A percentile compares a stretch with the other conserved stretches of the same genome.
Conservation (phyloP, 2,113 vertebrate genomes). For the Ciconia maguari region DNA sequence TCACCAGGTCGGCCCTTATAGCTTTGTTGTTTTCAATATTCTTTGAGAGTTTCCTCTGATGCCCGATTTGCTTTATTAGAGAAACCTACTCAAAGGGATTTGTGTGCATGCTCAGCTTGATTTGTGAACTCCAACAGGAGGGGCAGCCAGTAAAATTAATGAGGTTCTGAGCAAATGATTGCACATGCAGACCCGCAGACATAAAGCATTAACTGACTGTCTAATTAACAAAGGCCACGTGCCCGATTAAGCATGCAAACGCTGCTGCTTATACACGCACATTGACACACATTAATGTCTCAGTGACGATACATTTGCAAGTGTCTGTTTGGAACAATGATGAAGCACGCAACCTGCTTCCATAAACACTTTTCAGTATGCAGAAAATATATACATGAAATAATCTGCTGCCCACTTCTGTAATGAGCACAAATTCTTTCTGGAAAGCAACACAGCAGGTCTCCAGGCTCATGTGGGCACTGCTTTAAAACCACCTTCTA, state of each 20-base stretch:
- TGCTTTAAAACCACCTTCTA: not conserved
- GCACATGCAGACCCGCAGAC: slow-evolving; percentile 58
- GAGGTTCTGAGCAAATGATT: slow-evolving; percentile 66
- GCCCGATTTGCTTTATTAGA: slow-evolving; percentile 55
- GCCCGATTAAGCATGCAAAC: slow-evolving; percentile 52
- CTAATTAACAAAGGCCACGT: slow-evolving; percentile 69
- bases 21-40: slow-evolving; percentile 28
- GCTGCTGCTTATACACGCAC: slow-evolving; percentile 1
- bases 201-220: slow-evolving; percentile 63
- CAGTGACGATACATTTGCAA: slow-evolving; percentile 38
- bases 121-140: slow-evolving; percentile 69
- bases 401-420: slow-evolving; percentile 17
- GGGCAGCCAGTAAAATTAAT: slow-evolving; percentile 68
- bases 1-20: not conserved
- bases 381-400: not conserved
- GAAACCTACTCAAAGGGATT: slow-evolving; percentile 60
- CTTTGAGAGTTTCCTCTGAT: slow-evolving; percentile 27
- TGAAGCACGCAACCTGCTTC: slow-evolving; percentile 31
- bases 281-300: slow-evolving; percentile 45
- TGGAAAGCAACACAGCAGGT: slow-evolving; percentile 37
- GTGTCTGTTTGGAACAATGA: slow-evolving; percentile 26
- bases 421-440: slow-evolving; percentile 11
- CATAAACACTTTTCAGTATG: slow-evolving; percentile 26
- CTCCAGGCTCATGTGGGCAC: not conserved
- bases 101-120: slow-evolving; percentile 61